These are phyloP conservation scores for Cotesia chilonis DNA, from an alignment of 1,140 invertebrate species.

Conservation along the genomic window DNA sequence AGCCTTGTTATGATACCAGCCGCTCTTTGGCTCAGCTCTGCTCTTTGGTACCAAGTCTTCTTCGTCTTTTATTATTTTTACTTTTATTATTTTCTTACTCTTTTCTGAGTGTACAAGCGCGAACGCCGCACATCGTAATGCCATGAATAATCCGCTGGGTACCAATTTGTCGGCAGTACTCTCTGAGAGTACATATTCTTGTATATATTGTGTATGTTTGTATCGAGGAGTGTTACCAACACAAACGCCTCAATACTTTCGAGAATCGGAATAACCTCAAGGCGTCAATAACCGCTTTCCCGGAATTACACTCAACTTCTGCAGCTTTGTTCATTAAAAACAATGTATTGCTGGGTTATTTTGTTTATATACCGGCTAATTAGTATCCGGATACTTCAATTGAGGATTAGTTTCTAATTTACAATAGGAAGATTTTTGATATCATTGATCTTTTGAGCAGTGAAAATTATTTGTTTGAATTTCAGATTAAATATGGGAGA, in stretches of 20 bases:
- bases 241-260: constrained; percentile 29
- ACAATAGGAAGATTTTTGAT: no score
- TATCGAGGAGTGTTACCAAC: constrained; percentile 27
- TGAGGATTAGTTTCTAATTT: no score
- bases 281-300: constrained; percentile 21
- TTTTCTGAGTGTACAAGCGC: constrained; percentile 22
- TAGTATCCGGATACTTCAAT: no score
- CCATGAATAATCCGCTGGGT: constrained; percentile 40
- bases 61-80: no score
- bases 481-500: no score
- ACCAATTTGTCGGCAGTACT: constrained; percentile 37
- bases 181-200: no score
- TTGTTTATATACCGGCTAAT: neutral
- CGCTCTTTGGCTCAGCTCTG: constrained; percentile 18
- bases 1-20: constrained; percentile 39
- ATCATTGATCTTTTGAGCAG: no score
- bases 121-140: constrained; percentile 40
- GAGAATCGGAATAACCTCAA: constrained; percentile 24
- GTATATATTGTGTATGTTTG: constrained; percentile 18
- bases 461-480: no score
- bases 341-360: neutral
- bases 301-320: neutral
- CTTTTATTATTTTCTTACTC: no score
- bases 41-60: constrained; percentile 10
- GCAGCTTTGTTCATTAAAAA: constrained; percentile 12